phyloP scores from a whole-genome alignment of 1,140 invertebrate species.

The Drosophila azteca region DNA sequence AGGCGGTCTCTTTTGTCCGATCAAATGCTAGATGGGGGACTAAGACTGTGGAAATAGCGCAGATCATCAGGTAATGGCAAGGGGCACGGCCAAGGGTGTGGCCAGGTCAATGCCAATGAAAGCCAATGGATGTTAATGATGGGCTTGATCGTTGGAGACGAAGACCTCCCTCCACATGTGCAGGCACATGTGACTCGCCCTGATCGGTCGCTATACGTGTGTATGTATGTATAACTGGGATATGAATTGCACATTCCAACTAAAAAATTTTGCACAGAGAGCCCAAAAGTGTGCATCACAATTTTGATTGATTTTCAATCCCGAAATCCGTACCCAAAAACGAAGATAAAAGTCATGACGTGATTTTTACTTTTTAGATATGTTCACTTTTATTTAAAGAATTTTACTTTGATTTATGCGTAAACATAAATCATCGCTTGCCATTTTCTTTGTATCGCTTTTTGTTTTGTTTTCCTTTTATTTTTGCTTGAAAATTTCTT shows the following conservation, averaged over 20 bases:
- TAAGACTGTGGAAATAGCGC: conserved; percentile 5
- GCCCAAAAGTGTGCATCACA: too few relatives aligned
- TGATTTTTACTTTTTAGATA: conserved; percentile 68
- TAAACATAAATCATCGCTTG: conserved; percentile 66
- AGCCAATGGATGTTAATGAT: conserved; percentile 31
- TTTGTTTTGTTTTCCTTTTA: conserved; percentile 24
- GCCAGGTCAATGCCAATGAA: conserved; percentile 38
- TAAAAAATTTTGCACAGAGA: too few relatives aligned
- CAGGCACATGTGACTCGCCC: not conserved
- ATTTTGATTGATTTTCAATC: not conserved
- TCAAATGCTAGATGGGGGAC: conserved; percentile 23
- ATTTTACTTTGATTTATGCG: conserved; percentile 77
- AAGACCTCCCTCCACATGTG: not conserved
- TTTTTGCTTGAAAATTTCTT: conserved; percentile 61
- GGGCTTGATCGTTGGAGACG: not conserved
- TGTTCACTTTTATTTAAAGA: conserved; percentile 82
- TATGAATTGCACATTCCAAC: too few relatives aligned
- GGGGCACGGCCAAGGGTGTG: conserved; percentile 14
- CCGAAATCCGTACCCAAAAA: not conserved
- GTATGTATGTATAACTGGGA: too few relatives aligned
- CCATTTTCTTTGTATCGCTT: conserved; percentile 22
- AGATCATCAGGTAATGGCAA: conserved; percentile 15
- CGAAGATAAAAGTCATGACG: conserved; percentile 3
- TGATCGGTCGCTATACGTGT: too few relatives aligned
- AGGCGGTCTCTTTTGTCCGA: conserved; percentile 50